Base-by-base conservation (phyloP, 2,888 invertebrate genomes). In the Lasioglossum calceatum region DNA sequence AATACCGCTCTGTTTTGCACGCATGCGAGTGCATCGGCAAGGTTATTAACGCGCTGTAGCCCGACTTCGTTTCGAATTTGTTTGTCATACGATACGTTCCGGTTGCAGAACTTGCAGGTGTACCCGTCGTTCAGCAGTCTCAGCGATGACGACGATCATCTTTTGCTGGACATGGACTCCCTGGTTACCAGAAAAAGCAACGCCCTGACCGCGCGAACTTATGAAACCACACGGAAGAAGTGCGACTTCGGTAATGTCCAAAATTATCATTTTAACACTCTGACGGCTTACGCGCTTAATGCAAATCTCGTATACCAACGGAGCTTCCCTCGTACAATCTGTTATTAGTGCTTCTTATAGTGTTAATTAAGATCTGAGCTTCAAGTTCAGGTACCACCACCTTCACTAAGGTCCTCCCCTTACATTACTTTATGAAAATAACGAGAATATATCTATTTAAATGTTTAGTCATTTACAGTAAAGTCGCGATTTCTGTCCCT, bases 111-210 rank as follows among this genome's bases (percentile, higher is more conserved):
- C 61, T 89, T 91, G 47, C 90, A 94, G 92, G 89, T 91, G 72
- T 93, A 90, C 82, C 89, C 93, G 23, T 83, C 92, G 85, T 89
- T 87, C 77, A 86, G 78, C 75, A 90, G 82, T 71, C 73, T 90
- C 19, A 74, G 92, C 61, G 94, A 94, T 61, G 93, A 93, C 67
- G 94, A 93, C 39, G 93, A 93, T 71, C 94, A 91, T 73, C 91
- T 92, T 32, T 88, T 95, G 42, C 86, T 94, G 77, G 95, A 95
- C 80, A 93, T 95, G 94, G 95, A 95, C 79, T 93, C 94, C 0
- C 88, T 92, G 61, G 92, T 92, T 8, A 87, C 91, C 23, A 91
- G 91, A 74, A 92, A 92, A 77, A 92, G 91, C 77, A 91, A 88
- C 39, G 80, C 72, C 4, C 32, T 84, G 36, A 77, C 84, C 5